Base-by-base conservation (phyloP, 2,113 vertebrate genomes). In the Argyrosomus japonicus region DNA sequence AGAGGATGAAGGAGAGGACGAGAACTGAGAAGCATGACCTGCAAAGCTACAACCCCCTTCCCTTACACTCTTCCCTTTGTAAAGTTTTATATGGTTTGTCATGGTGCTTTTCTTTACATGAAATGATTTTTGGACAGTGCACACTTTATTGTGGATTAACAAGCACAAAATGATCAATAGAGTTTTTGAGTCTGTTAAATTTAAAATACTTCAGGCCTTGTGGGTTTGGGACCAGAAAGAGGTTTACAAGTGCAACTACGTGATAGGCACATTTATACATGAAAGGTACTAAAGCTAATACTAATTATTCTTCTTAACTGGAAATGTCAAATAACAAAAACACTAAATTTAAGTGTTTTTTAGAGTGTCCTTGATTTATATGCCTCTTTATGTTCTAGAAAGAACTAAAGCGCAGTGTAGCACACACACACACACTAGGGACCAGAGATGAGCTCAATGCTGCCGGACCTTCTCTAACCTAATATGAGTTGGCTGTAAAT, bases 1-100 rank as follows among this genome's bases (percentile, higher is more conserved):
- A 5, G 90, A 79, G 29, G 94, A 94, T 1, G 93, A 95, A 18
- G 87, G 74, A 60, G 93, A 93, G 2, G 86, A 82, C 81, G 93
- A 93, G 27, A 89, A 79, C 84, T 93, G 89, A 94, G 53, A 74
- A 62, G 43, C 45, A 15, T 10, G 2, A 47, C 36, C 53, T 51
- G 36, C 11, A 68, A 36, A 45, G 21, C 36, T 62, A 2, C 61
- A 65, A n/a, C 5, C 0, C 3, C 8, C 5, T 8, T 72, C 25
- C 14, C 29, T 11, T 15, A 53, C 15, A 54, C 18, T 64, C 69
- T 81, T 86, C 68, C 56, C 40, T 76, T 84, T 72, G 72, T 73
- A 17, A 43, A 50, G 47, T 51, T 68, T 76, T 69, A 4, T 78
- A 50, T 56, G 43, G 14, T 82, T 83, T 85, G 5, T 72, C 12